A percentile compares a stretch with the other conserved stretches of the same genome.
phyloP scores from a whole-genome alignment of 2,888 invertebrate species.

The Eumacrocentrus americanus region DNA sequence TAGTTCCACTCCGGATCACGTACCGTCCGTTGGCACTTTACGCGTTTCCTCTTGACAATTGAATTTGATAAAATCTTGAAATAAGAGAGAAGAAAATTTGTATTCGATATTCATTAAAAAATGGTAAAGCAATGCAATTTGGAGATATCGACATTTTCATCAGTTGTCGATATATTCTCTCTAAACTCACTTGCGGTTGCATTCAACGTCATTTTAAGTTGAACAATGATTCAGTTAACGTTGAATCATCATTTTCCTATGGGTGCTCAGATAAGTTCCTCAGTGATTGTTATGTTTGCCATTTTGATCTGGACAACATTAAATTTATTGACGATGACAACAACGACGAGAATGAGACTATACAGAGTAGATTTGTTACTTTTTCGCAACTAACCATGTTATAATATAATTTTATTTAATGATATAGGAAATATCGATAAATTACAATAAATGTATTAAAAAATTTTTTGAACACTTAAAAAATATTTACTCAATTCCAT shows the following conservation, averaged over 20 bases:
- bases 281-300: slow-evolving; percentile 17
- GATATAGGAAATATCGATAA: no score
- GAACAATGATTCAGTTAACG: background rate
- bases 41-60: no score
- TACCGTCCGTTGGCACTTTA: slow-evolving; percentile 23
- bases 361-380: background rate
- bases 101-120: background rate
- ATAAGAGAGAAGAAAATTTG: background rate
- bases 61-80: slow-evolving; percentile 29
- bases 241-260: background rate
- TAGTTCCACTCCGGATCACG: slow-evolving; percentile 19
- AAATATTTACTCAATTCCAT: no score
- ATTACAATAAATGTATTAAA: no score
- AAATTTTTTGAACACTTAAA: no score
- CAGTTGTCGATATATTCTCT: slow-evolving; percentile 9
- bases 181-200: slow-evolving; percentile 13
- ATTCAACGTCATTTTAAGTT: background rate
- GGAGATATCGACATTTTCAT: background rate
- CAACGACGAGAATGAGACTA: slow-evolving; percentile 30
- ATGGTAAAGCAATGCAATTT: background rate
- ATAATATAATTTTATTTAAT: no score
- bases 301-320: slow-evolving; percentile 54
- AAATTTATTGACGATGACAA: slow-evolving; percentile 59
- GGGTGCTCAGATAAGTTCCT: background rate
- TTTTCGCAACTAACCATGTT: no score